A percentile compares a stretch with the other conserved stretches of the same genome.
These are phyloP conservation scores for Caranx melampygus DNA, from an alignment of 2,113 vertebrate species.

Conservation along the genomic window DNA sequence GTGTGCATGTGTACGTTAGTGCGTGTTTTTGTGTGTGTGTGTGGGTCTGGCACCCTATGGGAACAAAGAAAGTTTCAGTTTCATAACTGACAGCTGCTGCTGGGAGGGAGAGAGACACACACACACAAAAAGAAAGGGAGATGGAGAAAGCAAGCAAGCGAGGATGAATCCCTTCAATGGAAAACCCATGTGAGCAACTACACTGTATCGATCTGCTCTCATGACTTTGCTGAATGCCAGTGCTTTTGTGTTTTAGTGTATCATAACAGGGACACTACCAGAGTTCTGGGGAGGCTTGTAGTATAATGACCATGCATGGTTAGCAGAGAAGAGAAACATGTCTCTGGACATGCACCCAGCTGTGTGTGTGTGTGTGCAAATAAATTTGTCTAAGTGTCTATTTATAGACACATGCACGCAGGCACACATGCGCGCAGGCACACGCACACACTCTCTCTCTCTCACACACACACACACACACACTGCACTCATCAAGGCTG, in stretches of 20 bases:
- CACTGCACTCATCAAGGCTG: constrained; percentile 6
- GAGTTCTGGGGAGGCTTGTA: constrained; percentile 39
- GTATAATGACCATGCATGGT: constrained; percentile 51
- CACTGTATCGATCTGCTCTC: constrained; percentile 54
- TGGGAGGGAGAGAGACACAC: constrained; percentile 55
- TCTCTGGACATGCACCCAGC: constrained; percentile 54
- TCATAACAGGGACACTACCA: constrained; percentile 35
- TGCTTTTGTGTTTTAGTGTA: constrained; percentile 40
- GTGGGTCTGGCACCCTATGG: constrained; percentile 57
- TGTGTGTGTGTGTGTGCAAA: constrained; percentile 15
- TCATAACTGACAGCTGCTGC: constrained; percentile 81
- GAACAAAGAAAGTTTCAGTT: constrained; percentile 72
- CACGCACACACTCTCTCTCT: too few species aligned
- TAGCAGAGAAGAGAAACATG: constrained; percentile 50
- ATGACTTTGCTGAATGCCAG: constrained; percentile 45
- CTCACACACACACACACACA: neutral
- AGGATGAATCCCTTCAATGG: constrained; percentile 52
- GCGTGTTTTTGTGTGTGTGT: constrained; percentile 25
- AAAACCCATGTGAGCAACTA: constrained; percentile 63
- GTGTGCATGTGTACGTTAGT: constrained; percentile 31
- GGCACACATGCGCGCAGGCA: too few species aligned
- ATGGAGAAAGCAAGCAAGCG: constrained; percentile 46
- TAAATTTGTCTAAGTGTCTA: constrained; percentile 18
- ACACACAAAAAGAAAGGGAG: constrained; percentile 38
- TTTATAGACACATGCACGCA: neutral